Evolutionary conservation across 2,797 vertebrate genomes (phyloP).

Genomic region (Sebastes goodei): DNA sequence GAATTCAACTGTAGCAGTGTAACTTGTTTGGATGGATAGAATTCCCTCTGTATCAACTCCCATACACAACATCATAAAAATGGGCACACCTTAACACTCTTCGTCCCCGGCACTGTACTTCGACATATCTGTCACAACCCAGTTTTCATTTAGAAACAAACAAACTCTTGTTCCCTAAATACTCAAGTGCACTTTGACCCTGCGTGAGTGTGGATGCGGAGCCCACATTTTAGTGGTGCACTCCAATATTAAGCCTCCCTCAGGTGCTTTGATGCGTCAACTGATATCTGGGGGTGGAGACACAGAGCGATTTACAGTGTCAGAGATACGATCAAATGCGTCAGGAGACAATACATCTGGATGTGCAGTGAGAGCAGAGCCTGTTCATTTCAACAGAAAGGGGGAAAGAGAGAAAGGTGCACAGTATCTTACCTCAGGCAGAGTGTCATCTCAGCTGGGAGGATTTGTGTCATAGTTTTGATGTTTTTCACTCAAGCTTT

Average conservation of each 20-base stretch:
- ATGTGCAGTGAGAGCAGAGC: constrained; percentile 36
- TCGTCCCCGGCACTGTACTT: background rate
- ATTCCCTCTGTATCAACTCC: background rate
- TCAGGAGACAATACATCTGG: constrained; percentile 51
- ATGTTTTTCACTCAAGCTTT: constrained; percentile 33
- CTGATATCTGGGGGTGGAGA: constrained; percentile 41
- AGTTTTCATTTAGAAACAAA: constrained; percentile 15
- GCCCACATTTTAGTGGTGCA: background rate
- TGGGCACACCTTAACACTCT: background rate
- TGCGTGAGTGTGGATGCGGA: background rate
- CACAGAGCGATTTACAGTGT: constrained; percentile 36
- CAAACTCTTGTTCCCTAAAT: background rate
- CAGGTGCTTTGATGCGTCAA: constrained; percentile 45
- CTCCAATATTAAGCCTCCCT: constrained; percentile 20
- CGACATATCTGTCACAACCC: constrained; percentile 1
- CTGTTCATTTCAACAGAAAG: constrained; percentile 33
- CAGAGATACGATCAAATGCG: constrained; percentile 61
- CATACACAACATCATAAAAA: background rate
- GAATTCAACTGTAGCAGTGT: background rate
- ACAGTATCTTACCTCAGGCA: constrained; percentile 47
- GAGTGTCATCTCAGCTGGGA: constrained; percentile 53
- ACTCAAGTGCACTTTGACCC: background rate
- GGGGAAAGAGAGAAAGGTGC: constrained; percentile 18
- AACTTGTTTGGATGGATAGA: background rate
- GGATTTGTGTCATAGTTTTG: constrained; percentile 23